Base-by-base conservation (phyloP, 2,888 invertebrate genomes). In the Reticulitermes lucifugus region DNA sequence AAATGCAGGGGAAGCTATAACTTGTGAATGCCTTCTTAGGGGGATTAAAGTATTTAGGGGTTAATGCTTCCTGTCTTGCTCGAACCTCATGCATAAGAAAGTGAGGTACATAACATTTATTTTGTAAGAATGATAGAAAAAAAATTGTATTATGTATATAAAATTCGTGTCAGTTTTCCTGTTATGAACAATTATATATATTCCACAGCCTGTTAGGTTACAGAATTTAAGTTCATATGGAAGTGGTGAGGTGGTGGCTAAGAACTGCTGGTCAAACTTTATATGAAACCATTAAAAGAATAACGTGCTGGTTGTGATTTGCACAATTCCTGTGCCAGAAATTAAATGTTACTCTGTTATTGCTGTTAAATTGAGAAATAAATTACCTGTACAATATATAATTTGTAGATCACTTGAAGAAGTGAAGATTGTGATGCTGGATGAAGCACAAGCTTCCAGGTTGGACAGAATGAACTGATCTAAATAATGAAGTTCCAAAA, bases 51-150 rank as follows among this genome's bases (percentile, higher is more conserved):
- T 43, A 81, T 43, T 60, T 81, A 25, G 70, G 41, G 70, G 70
- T 10, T 81, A 65, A 81, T 70, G 70, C 70, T 81, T 81, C 22
- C 35, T 81, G 81, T 81, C 70, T 81, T 81, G 81, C 81, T 81
- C 46, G 59, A 41, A 65, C 65, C 81, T 81, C 81, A 70, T 25
- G 65, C 65, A 35, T 60, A 60, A 35, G 21, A 77, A 22, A 65
- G 22, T n/a, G 60, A 60, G 60, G 81, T 35, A 81, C 35, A 29
- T 59, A 79, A 79, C 79, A 79, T 70, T 81, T 81, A 81, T 81
- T 81, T 81, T 81, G 70, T 81, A 70, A 81, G 70, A 81, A 35
- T 35, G 35, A 35, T 1, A 43, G 65, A 81, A 81, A 29, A 18
- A 12, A 6, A 18, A 43, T 46, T 43, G 70, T 79, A 79, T 81